Base-by-base conservation (phyloP, 2,888 invertebrate genomes). In the Andrena haemorrhoa region DNA sequence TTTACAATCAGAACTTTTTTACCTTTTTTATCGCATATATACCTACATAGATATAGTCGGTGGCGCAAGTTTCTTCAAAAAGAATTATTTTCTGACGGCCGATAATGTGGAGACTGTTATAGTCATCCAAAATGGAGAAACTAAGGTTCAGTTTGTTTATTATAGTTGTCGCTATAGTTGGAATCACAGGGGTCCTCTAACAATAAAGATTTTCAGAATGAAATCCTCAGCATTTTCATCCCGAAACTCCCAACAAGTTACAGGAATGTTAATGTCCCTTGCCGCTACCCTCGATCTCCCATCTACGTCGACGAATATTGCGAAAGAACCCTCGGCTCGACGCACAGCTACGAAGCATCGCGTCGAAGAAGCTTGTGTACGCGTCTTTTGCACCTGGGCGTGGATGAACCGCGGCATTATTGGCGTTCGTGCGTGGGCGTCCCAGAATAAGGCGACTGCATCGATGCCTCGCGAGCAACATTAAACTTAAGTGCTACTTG, bases 401-500 rank as follows among this genome's bases (percentile, higher is more conserved):
- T 88, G 84, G 82, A 89, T 88, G 81, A 71, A 63, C 61, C 85
- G 82, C 72, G 86, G 86, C 88, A 88, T 83, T 86, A 82, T 86
- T 86, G 83, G 76, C 82, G 26, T 35, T 23, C 64, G 23, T 75
- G 80, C 75, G 72, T 77, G 72, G 65, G 66, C 75, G 79, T 26
- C 74, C 82, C 89, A 84, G 78, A 85, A 84, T 86, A 85, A 10
- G 49, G 49, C 60, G 47, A 49, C 47, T 56, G 29, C 70, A 64
- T 23, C 60, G 56, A 20, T 51, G 49, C 10, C 10, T 26, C 60
- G 63, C 31, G 41, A 16, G 49, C 8, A n/a, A 49, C 49, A 85
- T 91, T 86, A 89, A 91, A 91, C 88, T 85, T 89, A 90, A 91
- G 90, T 90, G 88, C 88, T 91, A 89, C 90, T 91, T 89, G 90